Base-by-base conservation (phyloP, 64 coral and sea anemone species). In the Pocillopora damicornis region DNA sequence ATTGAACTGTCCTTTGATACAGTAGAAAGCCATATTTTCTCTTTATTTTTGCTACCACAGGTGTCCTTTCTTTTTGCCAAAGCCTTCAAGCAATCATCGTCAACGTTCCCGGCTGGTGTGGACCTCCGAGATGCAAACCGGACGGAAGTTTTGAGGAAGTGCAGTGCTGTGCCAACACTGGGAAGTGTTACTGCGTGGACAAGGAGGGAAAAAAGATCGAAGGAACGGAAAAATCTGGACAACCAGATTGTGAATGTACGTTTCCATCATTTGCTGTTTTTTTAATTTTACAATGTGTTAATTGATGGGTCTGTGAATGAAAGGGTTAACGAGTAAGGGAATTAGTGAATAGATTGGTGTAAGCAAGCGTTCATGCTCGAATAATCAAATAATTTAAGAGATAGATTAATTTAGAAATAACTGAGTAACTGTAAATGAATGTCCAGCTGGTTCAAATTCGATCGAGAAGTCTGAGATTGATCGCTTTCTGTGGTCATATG, bases 121-220 rank as follows among this genome's bases (percentile, higher is more conserved):
- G 80, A 3, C 80, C 89, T n/a, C 89, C 89, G 15, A 37, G 35
- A 11, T 91, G 89, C 57, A 91, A 91, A 61, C 71, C 58, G 51
- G 89, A 91, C 16, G 89, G 89, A 13, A 91, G 80, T 76, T 91
- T 91, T 69, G 80, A 76, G 22, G 81, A 91, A n/a, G 74, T 78
- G 13, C 81, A 91, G 73, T 86, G 89, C 13, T 91, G 89, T 25
- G 69, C 59, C 10, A 91, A 73, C 57, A 77, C 80, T 5, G 80
- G 81, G 18, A 35, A 91, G 36, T 91, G 89, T 22, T 85, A 91
- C 20, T 86, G 89, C 58, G 89, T 85, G 11, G 80, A 83, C 37
- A 77, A 59, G 73, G 71, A 76, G 10, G 89, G 89, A 11, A 91
- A 76, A 10, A 79, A 91, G 59, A 23, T 91, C 8, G 26, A 76